Evolutionary conservation across 2,888 invertebrate species (phyloP), one percentile per base, ranked within the genome.

Genomic region (Ormyrus labotus): DNA sequence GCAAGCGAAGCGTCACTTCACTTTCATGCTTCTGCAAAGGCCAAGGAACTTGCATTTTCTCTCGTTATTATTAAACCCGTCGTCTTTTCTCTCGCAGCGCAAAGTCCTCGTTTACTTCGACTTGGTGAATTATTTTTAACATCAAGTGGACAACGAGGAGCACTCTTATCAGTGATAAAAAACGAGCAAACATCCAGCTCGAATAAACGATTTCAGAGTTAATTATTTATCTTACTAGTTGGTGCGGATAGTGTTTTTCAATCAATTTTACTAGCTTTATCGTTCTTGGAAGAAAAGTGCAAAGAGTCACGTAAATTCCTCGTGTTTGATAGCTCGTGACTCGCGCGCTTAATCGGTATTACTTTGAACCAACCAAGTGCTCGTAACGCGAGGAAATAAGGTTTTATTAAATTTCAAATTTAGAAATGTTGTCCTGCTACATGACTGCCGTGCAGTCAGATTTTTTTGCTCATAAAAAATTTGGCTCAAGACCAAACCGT

Each of bases 401-500:
- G 34, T 34, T 34, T 34, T 34, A 34, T 34, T 34, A 34, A 34
- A 34, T 34, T 34, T 34, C 34, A 34, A 34, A 34, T 34, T 34
- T 19, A 11, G 69, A 73, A 45, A 88, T 88, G 88, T 84, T 88
- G 63, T 86, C 87, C 72, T 87, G 87, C 81, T 87, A 87, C 81
- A 81, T 88, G 81, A 86, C 87, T 51, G 87, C 88, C 34, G 81
- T 87, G 55, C 88, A 87, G 64, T 85, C 81, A 80, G 86, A 88
- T 70, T 88, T 88, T 87, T 78, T 85, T 64, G 83, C 85, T 47
- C 84, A 82, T 6, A 80, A 74, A 71, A 70, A 73, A 55, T 61
- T 68, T 6, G 57, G 47, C 68, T 67, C 67, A 48, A 50, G 11
- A 69, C 53, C 34, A 60, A 13, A 9, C 6, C 47, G 2, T 51